Percentiles rank a stretch among this genome's conserved stretches.
Evolutionary conservation across 2,113 vertebrate species (phyloP).

Genomic region (Gasterosteus nipponicus): DNA sequence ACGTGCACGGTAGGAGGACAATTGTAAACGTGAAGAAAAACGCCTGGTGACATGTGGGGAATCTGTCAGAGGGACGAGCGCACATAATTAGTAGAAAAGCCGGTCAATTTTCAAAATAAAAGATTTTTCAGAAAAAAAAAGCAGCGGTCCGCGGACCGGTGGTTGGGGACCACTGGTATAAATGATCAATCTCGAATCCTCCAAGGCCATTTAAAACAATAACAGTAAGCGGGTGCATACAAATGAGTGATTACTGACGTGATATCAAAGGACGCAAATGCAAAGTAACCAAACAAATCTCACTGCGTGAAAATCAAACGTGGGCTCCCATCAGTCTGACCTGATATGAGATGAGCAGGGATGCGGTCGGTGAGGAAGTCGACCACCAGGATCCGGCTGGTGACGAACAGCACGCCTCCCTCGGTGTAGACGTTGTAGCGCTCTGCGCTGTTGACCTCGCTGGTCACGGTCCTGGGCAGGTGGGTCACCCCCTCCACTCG

Average conservation of each 20-base stretch:
- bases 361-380: conserved; percentile 96
- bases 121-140: too few relatives aligned
- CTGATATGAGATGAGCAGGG: conserved; percentile 92
- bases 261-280: neutral
- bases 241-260: neutral
- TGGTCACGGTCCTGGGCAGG: conserved; percentile 90
- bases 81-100: too few relatives aligned
- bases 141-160: too few relatives aligned
- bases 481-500: conserved; percentile 88
- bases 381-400: conserved; percentile 95
- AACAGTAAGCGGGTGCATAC: neutral
- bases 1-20: too few relatives aligned
- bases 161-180: too few relatives aligned
- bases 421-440: conserved; percentile 92
- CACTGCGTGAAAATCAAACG: neutral
- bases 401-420: conserved; percentile 95
- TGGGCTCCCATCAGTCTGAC: conserved; percentile 64
- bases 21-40: too few relatives aligned
- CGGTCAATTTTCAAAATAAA: too few relatives aligned
- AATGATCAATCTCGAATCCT: neutral
- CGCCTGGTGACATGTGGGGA: too few relatives aligned
- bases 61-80: too few relatives aligned
- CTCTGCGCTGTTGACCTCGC: conserved; percentile 86
- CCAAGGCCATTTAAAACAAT: neutral
- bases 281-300: neutral